Evolutionary conservation across 2,113 vertebrate species (phyloP), one percentile per base, ranked within the genome.

Genomic region (Strigops habroptila): DNA sequence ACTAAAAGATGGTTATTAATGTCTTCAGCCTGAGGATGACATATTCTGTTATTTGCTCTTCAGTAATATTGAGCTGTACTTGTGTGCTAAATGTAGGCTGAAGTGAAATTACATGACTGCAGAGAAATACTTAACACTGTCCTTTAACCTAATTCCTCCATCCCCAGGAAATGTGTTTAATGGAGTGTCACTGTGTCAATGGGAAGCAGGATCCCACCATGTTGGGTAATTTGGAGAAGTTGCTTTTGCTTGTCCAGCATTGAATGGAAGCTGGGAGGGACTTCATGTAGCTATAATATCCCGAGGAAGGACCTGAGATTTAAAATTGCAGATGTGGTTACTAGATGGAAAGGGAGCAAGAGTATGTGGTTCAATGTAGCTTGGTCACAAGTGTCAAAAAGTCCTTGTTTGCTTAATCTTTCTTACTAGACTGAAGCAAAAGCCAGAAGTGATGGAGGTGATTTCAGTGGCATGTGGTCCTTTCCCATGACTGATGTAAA

Each of bases 131-230:
- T 35, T 82, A 11, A 35, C 2, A 3, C 6, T 57, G 49, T 23
- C 11, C 6, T 3, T 1, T 46, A 37, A 57, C 9, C 2, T 8
- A 3, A 1, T 33, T 82, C 73, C 10, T 41, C 21, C 4, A 7
- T 18, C 16, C 11, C 18, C 37, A 65, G 37, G 4, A 62, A 73
- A 33, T 31, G 25, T 14, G 4, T 76, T 55, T 65, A 27, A 18
- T 31, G 14, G 18, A n/a, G 27, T n/a, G 33, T 7, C 7, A 4
- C 39, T 65, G 12, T 14, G 73, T 51, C 22, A 59, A 46, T 15
- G 22, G 35, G 24, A 64, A 62, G 35, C 16, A 43, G 80, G 35
- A 73, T 65, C 49, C 30, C 6, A 10, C 10, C 2, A 1, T 4
- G 23, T 1, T 55, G 18, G 18, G 73, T 39, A 77, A 51, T 19